A percentile compares a stretch with the other conserved stretches of the same genome.
Evolutionary conservation across 2,797 vertebrate species (phyloP).

Genomic region (Cichlasoma orientale): DNA sequence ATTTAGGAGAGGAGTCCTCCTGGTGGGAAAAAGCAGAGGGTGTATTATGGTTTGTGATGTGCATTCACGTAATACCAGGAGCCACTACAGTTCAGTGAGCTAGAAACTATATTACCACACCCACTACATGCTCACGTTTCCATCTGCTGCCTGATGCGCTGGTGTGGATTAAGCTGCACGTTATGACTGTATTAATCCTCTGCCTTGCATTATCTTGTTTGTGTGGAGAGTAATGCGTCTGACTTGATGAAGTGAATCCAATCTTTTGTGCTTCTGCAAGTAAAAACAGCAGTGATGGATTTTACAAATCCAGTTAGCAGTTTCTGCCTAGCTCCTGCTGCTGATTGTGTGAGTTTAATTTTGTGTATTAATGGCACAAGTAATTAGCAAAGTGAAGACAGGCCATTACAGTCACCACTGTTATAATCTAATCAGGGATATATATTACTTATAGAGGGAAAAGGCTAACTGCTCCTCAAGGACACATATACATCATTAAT

Average conservation of each 20-base stretch:
- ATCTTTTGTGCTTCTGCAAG: conserved; percentile 59
- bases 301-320: conserved; percentile 72
- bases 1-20: conserved; percentile 3
- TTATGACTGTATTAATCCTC: conserved; percentile 61
- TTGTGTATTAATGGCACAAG: conserved; percentile 65
- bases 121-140: conserved; percentile 49
- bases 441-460: conserved; percentile 45
- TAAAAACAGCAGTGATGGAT: conserved; percentile 57
- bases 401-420: conserved; percentile 62
- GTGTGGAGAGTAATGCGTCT: conserved; percentile 51
- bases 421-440: conserved; percentile 62
- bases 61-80: conserved; percentile 29
- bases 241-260: conserved; percentile 63
- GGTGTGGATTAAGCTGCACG: conserved; percentile 46
- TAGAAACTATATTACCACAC: conserved; percentile 58
- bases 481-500: conserved; percentile 44
- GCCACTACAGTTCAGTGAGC: conserved; percentile 56
- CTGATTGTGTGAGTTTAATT: conserved; percentile 55
- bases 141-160: conserved; percentile 56
- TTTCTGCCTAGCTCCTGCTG: conserved; percentile 47
- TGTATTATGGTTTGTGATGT: conserved; percentile 34
- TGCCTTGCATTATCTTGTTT: conserved; percentile 67
- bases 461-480: conserved; percentile 52
- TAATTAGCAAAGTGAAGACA: conserved; percentile 69
- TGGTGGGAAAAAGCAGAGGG: conserved; percentile 1